A percentile compares a stretch with the other conserved stretches of the same genome.
Evolutionary conservation across 2,113 vertebrate species (phyloP).

Genomic region (Xenus cinereus): DNA sequence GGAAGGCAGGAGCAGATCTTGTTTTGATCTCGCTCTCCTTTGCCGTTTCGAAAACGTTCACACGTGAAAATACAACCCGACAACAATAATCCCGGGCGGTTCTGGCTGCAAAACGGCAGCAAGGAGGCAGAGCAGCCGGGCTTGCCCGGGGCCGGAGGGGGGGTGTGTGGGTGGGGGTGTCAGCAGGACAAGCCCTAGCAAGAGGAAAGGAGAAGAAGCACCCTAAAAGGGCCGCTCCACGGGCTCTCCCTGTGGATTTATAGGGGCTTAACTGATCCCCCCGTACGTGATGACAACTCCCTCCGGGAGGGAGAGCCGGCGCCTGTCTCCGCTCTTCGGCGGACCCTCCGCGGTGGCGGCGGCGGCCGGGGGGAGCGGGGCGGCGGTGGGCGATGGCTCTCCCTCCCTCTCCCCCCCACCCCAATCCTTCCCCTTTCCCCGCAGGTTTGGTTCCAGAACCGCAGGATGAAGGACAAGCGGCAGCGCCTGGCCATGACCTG

Average conservation of each 20-base stretch:
- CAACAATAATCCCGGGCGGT: neutral
- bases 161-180: neutral
- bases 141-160: neutral
- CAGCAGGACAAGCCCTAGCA: neutral
- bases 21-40: neutral
- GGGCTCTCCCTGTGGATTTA: neutral
- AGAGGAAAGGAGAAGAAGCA: neutral
- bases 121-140: neutral
- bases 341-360: neutral
- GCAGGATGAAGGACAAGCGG: slow-evolving; percentile 98
- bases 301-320: neutral
- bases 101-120: neutral
- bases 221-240: neutral
- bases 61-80: neutral
- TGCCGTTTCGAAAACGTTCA: neutral
- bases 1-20: neutral
- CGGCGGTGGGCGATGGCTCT: neutral
- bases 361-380: neutral
- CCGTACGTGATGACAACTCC: neutral
- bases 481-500: slow-evolving; percentile 97
- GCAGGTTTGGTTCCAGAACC: slow-evolving; percentile 99
- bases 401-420: neutral
- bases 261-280: neutral
- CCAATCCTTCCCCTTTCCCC: neutral
- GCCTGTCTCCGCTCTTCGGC: neutral